Conservation (phyloP, 2,888 invertebrate genomes). For the Syritta pipiens region DNA sequence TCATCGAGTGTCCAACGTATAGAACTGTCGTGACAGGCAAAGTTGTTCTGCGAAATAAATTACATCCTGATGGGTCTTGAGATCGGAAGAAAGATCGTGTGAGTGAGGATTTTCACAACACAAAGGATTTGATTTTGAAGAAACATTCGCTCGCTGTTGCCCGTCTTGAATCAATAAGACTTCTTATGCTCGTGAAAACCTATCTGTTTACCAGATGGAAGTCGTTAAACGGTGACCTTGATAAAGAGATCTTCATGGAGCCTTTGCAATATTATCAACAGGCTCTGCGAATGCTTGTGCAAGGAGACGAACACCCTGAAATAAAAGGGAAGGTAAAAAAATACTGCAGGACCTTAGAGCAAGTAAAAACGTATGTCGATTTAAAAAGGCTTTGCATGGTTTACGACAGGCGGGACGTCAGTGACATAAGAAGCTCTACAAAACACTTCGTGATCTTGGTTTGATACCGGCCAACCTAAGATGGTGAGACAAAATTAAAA, state of each 20-base stretch:
- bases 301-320: slow-evolving; percentile 1
- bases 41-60: slow-evolving; percentile 33
- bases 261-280: slow-evolving; percentile 28
- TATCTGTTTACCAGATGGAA: slow-evolving; percentile 20
- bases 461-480: slow-evolving; percentile 8
- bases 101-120: not conserved
- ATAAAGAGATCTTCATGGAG: slow-evolving; percentile 44
- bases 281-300: slow-evolving; percentile 10
- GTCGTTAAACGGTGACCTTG: slow-evolving; percentile 27
- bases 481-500: slow-evolving; percentile 13
- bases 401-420: slow-evolving; percentile 20
- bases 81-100: not conserved
- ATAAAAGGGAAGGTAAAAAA: not conserved
- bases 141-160: not conserved
- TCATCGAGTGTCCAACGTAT: slow-evolving; percentile 23
- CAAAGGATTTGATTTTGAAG: not conserved
- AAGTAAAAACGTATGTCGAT: slow-evolving; percentile 8
- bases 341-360: slow-evolving; percentile 21
- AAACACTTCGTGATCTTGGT: slow-evolving; percentile 4
- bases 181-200: slow-evolving; percentile 4
- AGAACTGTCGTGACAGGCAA: slow-evolving; percentile 28
- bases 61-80: slow-evolving; percentile 25
- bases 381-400: slow-evolving; percentile 19
- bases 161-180: not conserved
- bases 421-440: slow-evolving; percentile 16